A percentile compares a stretch with the other conserved stretches of the same genome.
Conservation (phyloP, 2,113 vertebrate genomes). For the Chlamydotis undulata region DNA sequence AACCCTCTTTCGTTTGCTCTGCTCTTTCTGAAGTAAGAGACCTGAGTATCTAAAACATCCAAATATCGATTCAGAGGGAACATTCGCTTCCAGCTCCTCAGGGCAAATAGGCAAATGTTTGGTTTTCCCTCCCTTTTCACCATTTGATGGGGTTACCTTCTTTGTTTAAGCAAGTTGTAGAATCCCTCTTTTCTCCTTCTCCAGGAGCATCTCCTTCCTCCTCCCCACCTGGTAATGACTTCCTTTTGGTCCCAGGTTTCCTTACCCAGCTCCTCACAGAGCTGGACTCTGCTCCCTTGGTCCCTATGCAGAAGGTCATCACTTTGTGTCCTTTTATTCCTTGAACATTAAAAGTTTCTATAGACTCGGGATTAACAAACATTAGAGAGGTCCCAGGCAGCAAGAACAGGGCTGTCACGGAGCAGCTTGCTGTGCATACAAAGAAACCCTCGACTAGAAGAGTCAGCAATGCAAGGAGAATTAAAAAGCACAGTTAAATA, state of each 20-base stretch:
- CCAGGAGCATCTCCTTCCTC: neutral
- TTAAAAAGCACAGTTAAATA: conserved; percentile 76
- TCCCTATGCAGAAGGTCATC: neutral
- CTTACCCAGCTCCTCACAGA: neutral
- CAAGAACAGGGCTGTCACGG: conserved; percentile 32
- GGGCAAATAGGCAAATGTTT: conserved; percentile 26
- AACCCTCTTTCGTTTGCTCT: neutral
- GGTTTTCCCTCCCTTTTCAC: neutral
- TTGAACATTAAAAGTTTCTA: neutral
- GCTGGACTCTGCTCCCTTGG: neutral
- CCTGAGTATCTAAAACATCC: neutral
- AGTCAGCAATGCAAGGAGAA: conserved; percentile 75
- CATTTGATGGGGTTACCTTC: neutral
- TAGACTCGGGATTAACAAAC: conserved; percentile 41
- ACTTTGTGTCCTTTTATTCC: neutral
- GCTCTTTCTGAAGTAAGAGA: conserved; percentile 8
- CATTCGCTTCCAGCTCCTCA: neutral
- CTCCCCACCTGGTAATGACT: neutral
- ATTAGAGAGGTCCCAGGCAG: conserved; percentile 58
- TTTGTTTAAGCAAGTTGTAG: neutral
- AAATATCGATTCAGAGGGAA: conserved; percentile 3
- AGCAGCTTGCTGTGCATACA: conserved; percentile 60
- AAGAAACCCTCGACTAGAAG: conserved; percentile 63
- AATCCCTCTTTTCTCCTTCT: neutral
- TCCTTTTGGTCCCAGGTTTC: neutral